Base-by-base conservation (phyloP, 2,113 vertebrate genomes). In the Pollachius pollachius region DNA sequence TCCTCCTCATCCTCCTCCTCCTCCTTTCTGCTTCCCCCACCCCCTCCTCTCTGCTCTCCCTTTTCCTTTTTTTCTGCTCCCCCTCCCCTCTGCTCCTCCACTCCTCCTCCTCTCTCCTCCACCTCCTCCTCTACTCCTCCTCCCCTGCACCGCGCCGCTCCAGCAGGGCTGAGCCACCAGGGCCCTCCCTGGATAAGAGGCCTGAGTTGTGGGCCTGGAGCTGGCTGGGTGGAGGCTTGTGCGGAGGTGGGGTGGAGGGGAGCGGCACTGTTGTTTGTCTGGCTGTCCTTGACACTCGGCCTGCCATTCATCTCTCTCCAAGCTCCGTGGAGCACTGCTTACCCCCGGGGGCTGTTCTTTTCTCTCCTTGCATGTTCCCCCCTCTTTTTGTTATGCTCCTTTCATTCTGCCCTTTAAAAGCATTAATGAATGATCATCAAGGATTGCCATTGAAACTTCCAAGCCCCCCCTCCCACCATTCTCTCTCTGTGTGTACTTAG, bases 301-400 rank as follows among this genome's bases (percentile, higher is more conserved):
- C 87, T 86, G 78, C 82, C 82, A 87, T 90, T 90, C 85, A 88
- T 90, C 85, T 87, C 85, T 80, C 88, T 87, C 82, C 76, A 84
- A 85, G 71, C 81, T 18, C 81, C 80, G 72, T 59, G 1, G 77
- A 78, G 81, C 78, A 41, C 41, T 69, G 19, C 81, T 89, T 80
- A 85, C 85, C 84, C 80, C 61, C 0, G 56, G 79, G 80, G 77
- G 79, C 18, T 73, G 85, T 72, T 82, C 83, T 84, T 76, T 68
- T 81, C 67, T 71, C 37, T 7, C 62, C 19, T 70, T 34, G 67
- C 64, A 16, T 56, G 15, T 56, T 56, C 54, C 54, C 54, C 37
- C 37, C 37, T 41, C 3, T 41, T 41, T 41, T 41, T 41, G 27
- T 41, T 41, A 41, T 41, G 37, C 37, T 72, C 56, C 76, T 85